Evolutionary conservation across 2,113 vertebrate species (phyloP).

Genomic region (Eurypyga helias): DNA sequence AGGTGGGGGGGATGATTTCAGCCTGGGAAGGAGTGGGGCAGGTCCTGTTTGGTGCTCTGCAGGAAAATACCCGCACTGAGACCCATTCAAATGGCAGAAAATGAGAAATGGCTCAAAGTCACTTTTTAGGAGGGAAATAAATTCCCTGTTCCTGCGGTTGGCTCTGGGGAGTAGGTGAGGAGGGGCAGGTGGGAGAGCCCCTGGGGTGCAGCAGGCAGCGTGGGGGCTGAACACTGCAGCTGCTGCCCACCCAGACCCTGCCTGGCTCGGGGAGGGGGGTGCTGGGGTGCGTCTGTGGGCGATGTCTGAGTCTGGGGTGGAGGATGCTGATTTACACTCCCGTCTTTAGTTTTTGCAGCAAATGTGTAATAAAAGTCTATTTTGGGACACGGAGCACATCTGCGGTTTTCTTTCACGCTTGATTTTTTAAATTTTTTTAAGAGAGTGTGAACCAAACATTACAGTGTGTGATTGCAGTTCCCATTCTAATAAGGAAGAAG

Average conservation of each 20-base stretch:
- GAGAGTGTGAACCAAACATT: neutral
- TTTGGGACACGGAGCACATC: neutral
- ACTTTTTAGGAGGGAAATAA: neutral
- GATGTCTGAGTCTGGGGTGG: neutral
- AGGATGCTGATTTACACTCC: neutral
- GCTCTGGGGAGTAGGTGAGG: neutral
- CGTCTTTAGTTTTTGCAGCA: neutral
- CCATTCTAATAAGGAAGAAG: neutral
- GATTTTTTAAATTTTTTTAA: neutral
- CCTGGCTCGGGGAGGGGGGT: fast-evolving
- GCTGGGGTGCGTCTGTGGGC: neutral
- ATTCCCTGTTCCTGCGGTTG: fast-evolving
- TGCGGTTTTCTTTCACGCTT: neutral
- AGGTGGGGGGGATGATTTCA: neutral
- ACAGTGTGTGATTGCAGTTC: neutral
- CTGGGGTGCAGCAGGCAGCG: neutral
- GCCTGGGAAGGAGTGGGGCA: neutral
- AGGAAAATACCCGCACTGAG: neutral
- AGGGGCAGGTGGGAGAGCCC: neutral
- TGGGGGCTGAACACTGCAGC: neutral
- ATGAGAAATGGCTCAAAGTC: neutral
- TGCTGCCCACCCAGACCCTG: neutral
- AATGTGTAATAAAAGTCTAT: conserved; percentile 21
- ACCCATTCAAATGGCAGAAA: neutral
- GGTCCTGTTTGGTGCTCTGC: neutral